phyloP scores from a whole-genome alignment of 2,113 vertebrate species.

The Paedocypris sp. region DNA sequence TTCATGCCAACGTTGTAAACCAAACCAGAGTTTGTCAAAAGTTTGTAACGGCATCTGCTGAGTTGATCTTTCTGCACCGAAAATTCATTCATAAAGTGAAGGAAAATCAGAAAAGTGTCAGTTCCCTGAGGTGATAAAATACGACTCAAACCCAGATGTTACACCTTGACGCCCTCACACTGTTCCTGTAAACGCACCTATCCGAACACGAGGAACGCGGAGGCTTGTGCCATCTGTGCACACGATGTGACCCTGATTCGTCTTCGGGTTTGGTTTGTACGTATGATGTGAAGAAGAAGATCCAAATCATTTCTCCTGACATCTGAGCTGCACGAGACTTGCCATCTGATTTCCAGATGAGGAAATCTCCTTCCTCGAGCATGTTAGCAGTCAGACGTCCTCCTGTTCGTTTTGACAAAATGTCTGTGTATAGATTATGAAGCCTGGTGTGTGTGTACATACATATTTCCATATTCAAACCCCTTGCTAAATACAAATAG shows the following conservation, averaged over 20 bases:
- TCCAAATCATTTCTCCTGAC: conserved; percentile 49
- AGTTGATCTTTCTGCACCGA: conserved; percentile 14
- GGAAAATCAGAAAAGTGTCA: background rate
- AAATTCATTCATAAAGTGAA: conserved; percentile 7
- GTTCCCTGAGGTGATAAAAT: background rate
- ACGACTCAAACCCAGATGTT: conserved; percentile 20
- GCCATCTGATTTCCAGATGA: conserved; percentile 33
- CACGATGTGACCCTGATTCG: conserved; percentile 1
- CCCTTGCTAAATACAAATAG: no score
- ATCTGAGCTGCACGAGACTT: conserved; percentile 37
- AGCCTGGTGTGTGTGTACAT: conserved; percentile 7
- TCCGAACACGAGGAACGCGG: background rate
- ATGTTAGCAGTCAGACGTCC: conserved; percentile 47
- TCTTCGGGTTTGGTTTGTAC: conserved; percentile 37
- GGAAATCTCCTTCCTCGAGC: conserved; percentile 40
- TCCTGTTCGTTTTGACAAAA: conserved; percentile 42
- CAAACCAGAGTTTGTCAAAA: background rate
- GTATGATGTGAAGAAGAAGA: conserved; percentile 30
- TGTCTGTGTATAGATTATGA: conserved; percentile 55
- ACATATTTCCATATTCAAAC: no score
- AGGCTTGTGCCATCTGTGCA: background rate
- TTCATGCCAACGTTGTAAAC: background rate
- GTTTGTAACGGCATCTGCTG: background rate
- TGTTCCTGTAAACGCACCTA: background rate
- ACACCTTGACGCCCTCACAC: background rate